These are phyloP conservation scores for Hydractinia echinata DNA, from an alignment of 30 jellyfish, hydroid and myxozoan genomes.

Conservation along the genomic window DNA sequence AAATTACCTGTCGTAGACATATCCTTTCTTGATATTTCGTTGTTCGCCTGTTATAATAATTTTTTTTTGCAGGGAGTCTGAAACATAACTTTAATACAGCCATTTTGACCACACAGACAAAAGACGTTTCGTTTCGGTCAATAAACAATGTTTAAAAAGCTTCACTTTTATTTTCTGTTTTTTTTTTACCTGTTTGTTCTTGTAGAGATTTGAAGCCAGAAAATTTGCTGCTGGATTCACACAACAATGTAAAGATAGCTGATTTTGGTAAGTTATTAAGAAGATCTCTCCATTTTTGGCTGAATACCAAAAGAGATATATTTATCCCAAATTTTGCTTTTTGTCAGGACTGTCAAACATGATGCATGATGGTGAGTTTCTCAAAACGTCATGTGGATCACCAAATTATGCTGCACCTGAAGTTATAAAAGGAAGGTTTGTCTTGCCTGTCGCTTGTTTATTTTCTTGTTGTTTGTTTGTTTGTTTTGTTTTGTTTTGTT, in stretches of 20 bases:
- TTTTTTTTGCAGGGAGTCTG: neutral
- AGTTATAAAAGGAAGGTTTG: constrained; percentile 93
- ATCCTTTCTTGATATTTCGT: too few species aligned
- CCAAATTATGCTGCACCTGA: constrained; percentile 99
- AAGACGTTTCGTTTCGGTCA: too few species aligned
- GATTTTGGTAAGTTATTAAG: constrained; percentile 75
- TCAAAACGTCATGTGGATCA: constrained; percentile 99
- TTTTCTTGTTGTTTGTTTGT: too few species aligned
- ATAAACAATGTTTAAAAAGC: too few species aligned
- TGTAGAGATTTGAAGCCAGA: constrained; percentile 90
- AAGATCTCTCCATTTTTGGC: neutral
- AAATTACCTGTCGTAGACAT: too few species aligned
- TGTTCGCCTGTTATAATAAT: too few species aligned
- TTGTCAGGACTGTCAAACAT: constrained; percentile 88
- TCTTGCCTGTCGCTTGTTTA: neutral
- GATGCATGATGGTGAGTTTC: constrained; percentile 99
- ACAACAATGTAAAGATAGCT: constrained; percentile 86
- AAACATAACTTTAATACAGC: too few species aligned
- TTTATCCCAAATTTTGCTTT: neutral
- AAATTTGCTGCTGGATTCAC: constrained; percentile 74
- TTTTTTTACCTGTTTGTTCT: too few species aligned
- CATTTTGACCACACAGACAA: too few species aligned
- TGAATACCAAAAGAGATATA: neutral
- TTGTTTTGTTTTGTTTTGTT: too few species aligned
- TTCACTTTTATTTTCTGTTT: too few species aligned